phyloP scores from a whole-genome alignment of 2,113 vertebrate genomes.

The Tympanuchus pallidicinctus region DNA sequence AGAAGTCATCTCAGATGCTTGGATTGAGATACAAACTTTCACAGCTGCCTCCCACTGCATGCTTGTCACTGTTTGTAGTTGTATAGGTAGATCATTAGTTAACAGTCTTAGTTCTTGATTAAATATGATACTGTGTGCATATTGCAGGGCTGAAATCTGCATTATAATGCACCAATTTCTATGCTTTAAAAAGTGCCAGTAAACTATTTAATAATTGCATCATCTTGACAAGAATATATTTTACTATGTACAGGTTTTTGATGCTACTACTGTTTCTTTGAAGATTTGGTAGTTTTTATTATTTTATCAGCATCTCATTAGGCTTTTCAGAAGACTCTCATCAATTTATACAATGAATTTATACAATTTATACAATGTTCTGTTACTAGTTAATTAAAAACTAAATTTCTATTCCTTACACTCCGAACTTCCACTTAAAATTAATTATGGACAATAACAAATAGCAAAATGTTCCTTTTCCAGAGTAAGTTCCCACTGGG shows the following conservation, averaged over 20 bases:
- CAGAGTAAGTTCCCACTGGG: slow-evolving; percentile 24
- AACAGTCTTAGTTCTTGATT: neutral
- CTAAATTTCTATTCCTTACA: neutral
- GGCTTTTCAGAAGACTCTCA: neutral
- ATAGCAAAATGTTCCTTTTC: slow-evolving; percentile 38
- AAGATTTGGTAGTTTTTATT: neutral
- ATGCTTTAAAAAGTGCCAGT: neutral
- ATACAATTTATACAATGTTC: neutral
- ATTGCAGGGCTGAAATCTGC: neutral
- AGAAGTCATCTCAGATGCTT: neutral
- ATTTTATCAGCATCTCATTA: neutral
- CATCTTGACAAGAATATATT: neutral
- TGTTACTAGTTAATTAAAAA: slow-evolving; percentile 60
- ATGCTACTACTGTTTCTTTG: neutral
- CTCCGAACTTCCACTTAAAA: slow-evolving; percentile 17
- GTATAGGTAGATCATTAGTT: neutral
- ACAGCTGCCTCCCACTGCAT: neutral
- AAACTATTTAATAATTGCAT: neutral
- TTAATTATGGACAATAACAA: slow-evolving; percentile 62
- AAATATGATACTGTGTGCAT: neutral
- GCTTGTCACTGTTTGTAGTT: neutral
- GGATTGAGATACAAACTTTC: neutral
- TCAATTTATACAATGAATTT: neutral
- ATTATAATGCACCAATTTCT: neutral
- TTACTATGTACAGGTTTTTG: neutral